Evolutionary conservation across 2,797 vertebrate genomes (phyloP), one percentile per base, ranked within the genome.

Genomic region (Tangara arthus): DNA sequence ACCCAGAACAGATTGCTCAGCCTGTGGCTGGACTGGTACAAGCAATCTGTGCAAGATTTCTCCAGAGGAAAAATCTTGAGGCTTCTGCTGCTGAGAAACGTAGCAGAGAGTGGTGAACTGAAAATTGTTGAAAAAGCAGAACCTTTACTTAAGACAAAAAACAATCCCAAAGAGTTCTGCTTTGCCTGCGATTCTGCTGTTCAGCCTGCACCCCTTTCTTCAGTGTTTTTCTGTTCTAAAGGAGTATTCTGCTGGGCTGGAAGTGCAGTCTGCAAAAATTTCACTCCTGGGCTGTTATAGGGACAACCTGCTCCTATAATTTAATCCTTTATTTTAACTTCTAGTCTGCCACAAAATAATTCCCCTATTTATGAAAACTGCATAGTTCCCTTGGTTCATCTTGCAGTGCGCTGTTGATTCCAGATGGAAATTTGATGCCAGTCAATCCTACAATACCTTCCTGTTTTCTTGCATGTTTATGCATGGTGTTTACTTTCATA

Each of bases 1-100:
- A 22, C 6, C 20, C 44, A 69, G 79, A 95, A 94, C 86, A 95
- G 92, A 96, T 92, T 96, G 93, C 90, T 87, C 92, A 94, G 85
- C 90, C 95, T 89, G 83, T 95, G 87, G 82, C 94, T 93, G 93
- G 83, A 72, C 95, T 89, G 89, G 89, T 94, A 80, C 27, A 6
- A 93, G 86, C 91, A 95, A 92, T 96, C 94, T 93, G 93, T 94
- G 94, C 66, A 47, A 88, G 79, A 92, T 95, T 96, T 95, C 87
- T 94, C 94, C 60, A 91, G 92, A 93, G 90, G 83, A 87, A 90
- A 86, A 84, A 72, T 89, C 88, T 76, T 79, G 78, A 88, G 70
- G 22, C 69, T 91, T 75, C 30, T 70, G 73, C 76, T 90, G 44
- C 71, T 89, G 78, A 57, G 82, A 91, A 86, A 70, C 35, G 5